phyloP scores from a whole-genome alignment of 2,797 vertebrate genomes.

The Argyrosomus regius region DNA sequence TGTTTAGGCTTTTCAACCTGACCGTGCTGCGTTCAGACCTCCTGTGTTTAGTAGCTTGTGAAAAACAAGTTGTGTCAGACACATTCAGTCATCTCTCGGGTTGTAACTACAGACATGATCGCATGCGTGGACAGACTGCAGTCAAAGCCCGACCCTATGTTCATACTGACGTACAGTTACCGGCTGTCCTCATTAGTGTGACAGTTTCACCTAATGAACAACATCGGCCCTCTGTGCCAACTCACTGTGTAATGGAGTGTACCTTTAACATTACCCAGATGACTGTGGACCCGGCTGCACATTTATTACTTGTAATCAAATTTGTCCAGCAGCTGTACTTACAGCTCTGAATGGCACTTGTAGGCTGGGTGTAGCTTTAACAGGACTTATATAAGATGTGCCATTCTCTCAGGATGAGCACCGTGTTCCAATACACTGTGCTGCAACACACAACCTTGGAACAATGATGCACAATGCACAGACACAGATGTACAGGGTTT shows the following conservation, averaged over 20 bases:
- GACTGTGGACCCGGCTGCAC: not conserved
- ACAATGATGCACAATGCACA: too few species aligned
- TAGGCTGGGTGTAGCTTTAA: not conserved
- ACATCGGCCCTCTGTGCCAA: not conserved
- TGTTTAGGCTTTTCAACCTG: too few species aligned
- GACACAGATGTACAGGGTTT: not conserved
- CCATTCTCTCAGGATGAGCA: slow-evolving; percentile 1
- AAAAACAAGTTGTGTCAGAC: too few species aligned
- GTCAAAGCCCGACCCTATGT: not conserved
- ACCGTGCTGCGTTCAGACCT: too few species aligned
- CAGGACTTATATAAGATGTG: not conserved
- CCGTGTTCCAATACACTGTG: not conserved
- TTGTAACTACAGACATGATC: too few species aligned
- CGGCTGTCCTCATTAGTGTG: not conserved
- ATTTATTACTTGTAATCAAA: slow-evolving; percentile 5
- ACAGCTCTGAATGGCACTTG: not conserved
- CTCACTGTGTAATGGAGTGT: not conserved
- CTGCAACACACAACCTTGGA: not conserved
- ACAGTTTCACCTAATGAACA: not conserved
- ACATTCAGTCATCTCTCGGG: too few species aligned
- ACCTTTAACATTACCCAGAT: not conserved
- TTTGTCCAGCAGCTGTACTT: not conserved
- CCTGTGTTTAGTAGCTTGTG: too few species aligned
- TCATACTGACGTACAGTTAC: too few species aligned
- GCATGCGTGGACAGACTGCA: too few species aligned